Percentiles rank a stretch among this genome's conserved stretches.
phyloP scores from a whole-genome alignment of 2,797 vertebrate genomes.

The Melanotaenia trifasciata region DNA sequence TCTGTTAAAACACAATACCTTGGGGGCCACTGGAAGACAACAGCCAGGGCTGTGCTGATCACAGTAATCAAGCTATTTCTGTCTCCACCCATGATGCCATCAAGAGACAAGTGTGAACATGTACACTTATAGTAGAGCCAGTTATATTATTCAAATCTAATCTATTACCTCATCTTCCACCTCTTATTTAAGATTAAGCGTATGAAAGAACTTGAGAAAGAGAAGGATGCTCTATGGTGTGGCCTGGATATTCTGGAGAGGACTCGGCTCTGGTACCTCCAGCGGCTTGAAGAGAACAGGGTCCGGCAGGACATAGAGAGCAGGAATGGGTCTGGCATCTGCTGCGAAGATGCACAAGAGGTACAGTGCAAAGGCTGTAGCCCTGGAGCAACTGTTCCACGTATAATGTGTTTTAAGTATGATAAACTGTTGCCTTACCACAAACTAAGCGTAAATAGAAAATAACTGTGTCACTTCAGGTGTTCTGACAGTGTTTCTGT shows the following conservation, averaged over 20 bases:
- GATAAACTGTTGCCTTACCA: neutral
- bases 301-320: conserved; percentile 33
- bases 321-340: conserved; percentile 8
- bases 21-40: conserved; percentile 9
- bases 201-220: conserved; percentile 84
- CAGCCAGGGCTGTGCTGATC: neutral
- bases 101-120: conserved; percentile 2
- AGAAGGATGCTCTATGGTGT: conserved; percentile 85
- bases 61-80: neutral
- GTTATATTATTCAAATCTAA: neutral
- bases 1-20: conserved; percentile 55
- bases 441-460: no score
- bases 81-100: neutral
- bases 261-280: conserved; percentile 83
- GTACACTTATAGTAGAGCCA: neutral
- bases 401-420: neutral
- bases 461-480: neutral
- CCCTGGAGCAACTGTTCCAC: neutral
- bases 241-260: conserved; percentile 86
- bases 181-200: conserved; percentile 79
- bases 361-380: conserved; percentile 12
- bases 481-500: neutral
- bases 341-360: conserved; percentile 34
- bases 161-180: neutral
- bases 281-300: conserved; percentile 75